A percentile compares a stretch with the other conserved stretches of the same genome.
Evolutionary conservation across 1,140 invertebrate species (phyloP).

Genomic region (Pseudobourletiella spinata): DNA sequence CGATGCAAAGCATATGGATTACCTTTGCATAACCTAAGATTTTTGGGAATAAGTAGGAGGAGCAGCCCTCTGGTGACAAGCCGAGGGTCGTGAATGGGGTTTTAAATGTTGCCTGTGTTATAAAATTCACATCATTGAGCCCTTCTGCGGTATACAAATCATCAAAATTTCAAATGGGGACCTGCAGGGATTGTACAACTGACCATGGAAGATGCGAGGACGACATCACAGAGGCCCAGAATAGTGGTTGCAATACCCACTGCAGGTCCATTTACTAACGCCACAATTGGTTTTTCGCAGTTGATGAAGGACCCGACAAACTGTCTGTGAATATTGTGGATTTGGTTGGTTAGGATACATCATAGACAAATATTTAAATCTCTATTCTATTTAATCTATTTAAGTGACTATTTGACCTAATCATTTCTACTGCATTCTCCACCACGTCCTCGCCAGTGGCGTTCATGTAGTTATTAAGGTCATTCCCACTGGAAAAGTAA

Average conservation of each 20-base stretch:
- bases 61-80: constrained; percentile 42
- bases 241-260: constrained; percentile 80
- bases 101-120: constrained; percentile 46
- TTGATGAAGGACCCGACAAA: constrained; percentile 15
- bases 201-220: constrained; percentile 53
- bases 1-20: constrained; percentile 5
- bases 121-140: too few species aligned
- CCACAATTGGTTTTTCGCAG: constrained; percentile 16
- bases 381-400: too few species aligned
- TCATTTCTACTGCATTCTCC: not conserved
- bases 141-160: too few species aligned
- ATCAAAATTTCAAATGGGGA: too few species aligned
- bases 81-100: constrained; percentile 49
- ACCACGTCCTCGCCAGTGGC: constrained; percentile 37
- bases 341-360: not conserved
- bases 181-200: too few species aligned
- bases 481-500: constrained; percentile 81
- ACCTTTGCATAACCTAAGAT: constrained; percentile 25
- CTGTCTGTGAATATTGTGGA: constrained; percentile 10
- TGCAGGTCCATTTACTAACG: constrained; percentile 50
- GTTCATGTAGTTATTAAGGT: constrained; percentile 51
- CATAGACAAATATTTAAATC: too few species aligned
- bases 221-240: constrained; percentile 73
- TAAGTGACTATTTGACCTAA: not conserved
- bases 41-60: constrained; percentile 23